Base-by-base conservation (phyloP, 1,140 invertebrate genomes). In the Aphelinus atriplicis region DNA sequence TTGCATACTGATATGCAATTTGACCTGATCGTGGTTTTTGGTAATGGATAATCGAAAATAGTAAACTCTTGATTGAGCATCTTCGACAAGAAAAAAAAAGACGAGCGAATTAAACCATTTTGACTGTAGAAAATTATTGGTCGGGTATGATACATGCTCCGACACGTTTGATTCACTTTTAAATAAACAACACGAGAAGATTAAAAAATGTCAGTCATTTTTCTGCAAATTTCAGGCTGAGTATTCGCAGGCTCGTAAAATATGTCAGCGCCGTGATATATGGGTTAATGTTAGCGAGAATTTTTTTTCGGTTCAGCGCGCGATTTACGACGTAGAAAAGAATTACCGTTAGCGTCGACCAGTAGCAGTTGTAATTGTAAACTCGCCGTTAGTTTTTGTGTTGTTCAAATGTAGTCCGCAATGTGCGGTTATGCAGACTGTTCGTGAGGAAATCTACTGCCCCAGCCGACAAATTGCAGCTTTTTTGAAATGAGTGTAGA, bases 301-400 rank as follows among this genome's bases (percentile, higher is more conserved):
- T 56, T 50, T 47, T 3, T 68, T 67, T 61, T 67, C 50, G 48
- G 61, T 65, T n/a, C 10, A 43, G 1, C 3, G 26, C 5, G 55
- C 46, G 56, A 61, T 73, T 67, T 61, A 73, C 62, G 65, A 26
- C 64, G 47, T 26, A 55, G 47, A 67, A 73, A 73, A 67, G 64
- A 73, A 62, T 61, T 58, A 73, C 26, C 61, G 53, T 56, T 50
- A 10, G 7, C 53, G 45, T 46, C 43, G 9, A 51, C 65, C 43
- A 65, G 6, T n/a, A 70, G 57, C 61, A 64, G 58, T 43, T 57
- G 62, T 73, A 73, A 58, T 73, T 73, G 62, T 73, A 65, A 66
- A 66, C 63, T 66, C 71, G 51, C 62, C 43, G 51, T 26, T 48
- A 48, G 70, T 9, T 56, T 46, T 73, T 58, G n/a, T 10, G 46